Conservation (phyloP, 2,888 invertebrate species). For the Hymenopus coronatus region DNA sequence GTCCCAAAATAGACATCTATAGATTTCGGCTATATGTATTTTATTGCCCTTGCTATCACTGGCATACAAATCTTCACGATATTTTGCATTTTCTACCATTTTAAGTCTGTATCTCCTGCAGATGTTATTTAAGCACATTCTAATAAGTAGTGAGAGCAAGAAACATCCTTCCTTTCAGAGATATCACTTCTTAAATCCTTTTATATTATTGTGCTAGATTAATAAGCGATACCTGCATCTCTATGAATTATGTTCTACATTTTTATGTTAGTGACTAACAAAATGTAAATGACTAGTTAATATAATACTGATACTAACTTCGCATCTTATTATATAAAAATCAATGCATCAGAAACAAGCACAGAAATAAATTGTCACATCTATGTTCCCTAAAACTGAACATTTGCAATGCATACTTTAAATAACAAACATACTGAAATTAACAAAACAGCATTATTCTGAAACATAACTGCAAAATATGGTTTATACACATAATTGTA, state of each 20-base stretch:
- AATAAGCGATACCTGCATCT: neutral
- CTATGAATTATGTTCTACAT: neutral
- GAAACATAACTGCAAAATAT: neutral
- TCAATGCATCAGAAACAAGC: neutral
- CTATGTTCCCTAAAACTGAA: neutral
- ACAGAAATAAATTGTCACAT: neutral
- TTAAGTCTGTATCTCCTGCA: neutral
- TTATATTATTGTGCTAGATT: neutral
- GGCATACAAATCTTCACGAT: neutral
- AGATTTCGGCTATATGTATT: neutral
- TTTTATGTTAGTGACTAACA: constrained; percentile 5
- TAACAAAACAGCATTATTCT: neutral
- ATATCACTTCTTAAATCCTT: neutral
- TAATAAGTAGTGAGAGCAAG: neutral
- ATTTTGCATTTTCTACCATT: neutral
- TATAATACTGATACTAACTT: constrained; percentile 2
- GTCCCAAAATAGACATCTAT: neutral
- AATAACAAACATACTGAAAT: neutral
- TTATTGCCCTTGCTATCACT: neutral
- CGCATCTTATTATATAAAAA: constrained; percentile 3
- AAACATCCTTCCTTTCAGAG: neutral
- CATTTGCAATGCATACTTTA: neutral
- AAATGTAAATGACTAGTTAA: neutral
- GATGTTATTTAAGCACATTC: neutral
- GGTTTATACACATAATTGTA: constrained; percentile 12